A percentile compares a stretch with the other conserved stretches of the same genome.
Conservation (phyloP, 2,113 vertebrate genomes). For the Ceyx cyanopectus region DNA sequence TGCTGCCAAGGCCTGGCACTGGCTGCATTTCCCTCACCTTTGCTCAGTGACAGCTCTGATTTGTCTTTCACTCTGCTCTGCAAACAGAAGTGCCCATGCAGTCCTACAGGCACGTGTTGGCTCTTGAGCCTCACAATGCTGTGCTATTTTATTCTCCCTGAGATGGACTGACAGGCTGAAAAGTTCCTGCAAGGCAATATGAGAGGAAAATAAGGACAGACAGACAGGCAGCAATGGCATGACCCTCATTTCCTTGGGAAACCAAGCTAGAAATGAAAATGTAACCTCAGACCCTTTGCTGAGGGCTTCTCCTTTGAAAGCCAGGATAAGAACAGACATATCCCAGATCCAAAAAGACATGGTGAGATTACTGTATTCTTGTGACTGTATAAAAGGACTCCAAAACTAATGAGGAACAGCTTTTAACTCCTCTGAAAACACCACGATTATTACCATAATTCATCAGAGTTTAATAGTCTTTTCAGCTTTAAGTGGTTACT, state of each 20-base stretch:
- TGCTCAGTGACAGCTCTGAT: background rate
- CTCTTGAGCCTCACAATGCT: background rate
- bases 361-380: background rate
- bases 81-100: background rate
- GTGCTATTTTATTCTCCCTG: background rate
- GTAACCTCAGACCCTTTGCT: constrained; percentile 46
- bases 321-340: background rate
- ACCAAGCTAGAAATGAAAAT: constrained; percentile 58
- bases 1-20: background rate
- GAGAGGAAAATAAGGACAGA: constrained; percentile 46
- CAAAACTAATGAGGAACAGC: background rate
- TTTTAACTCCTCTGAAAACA: background rate
- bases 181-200: constrained; percentile 35
- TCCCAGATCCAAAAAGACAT: background rate
- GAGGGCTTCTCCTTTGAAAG: constrained; percentile 37
- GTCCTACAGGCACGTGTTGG: background rate
- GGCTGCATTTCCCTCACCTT: background rate
- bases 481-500: too few relatives aligned
- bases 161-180: constrained; percentile 2
- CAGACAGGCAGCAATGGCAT: constrained; percentile 27
- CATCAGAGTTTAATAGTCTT: background rate
- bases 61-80: background rate
- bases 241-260: constrained; percentile 43
- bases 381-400: background rate
- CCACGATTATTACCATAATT: background rate